A percentile compares a stretch with the other conserved stretches of the same genome.
Evolutionary conservation across 2,888 invertebrate genomes (phyloP).

Genomic region (Coecobrya sp.): DNA sequence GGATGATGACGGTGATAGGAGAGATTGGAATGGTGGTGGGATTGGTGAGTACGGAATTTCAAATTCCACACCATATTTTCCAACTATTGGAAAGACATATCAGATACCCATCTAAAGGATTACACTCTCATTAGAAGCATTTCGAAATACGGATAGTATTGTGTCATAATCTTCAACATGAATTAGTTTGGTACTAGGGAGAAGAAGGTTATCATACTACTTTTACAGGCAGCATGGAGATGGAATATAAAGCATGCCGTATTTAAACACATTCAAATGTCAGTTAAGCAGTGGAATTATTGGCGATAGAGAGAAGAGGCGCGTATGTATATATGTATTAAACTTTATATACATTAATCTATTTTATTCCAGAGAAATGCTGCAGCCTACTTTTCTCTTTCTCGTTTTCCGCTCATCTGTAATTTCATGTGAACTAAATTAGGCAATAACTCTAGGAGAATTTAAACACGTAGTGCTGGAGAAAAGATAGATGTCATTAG

Average conservation of each 20-base stretch:
- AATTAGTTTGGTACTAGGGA: conserved; percentile 30
- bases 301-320: conserved; percentile 1
- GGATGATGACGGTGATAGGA: conserved; percentile 16
- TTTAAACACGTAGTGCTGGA: conserved; percentile 76
- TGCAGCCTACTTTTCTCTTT: conserved; percentile 13
- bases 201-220: conserved; percentile 9
- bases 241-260: conserved; percentile 39
- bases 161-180: conserved; percentile 12
- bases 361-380: neutral
- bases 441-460: conserved; percentile 76
- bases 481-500: conserved; percentile 77
- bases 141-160: conserved; percentile 22
- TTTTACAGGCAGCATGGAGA: neutral
- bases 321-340: neutral
- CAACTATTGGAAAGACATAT: conserved; percentile 35
- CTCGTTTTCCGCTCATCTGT: conserved; percentile 64
- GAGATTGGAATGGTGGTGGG: neutral
- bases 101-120: conserved; percentile 48
- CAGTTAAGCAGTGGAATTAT: conserved; percentile 32
- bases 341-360: conserved; percentile 23
- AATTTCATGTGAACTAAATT: conserved; percentile 77
- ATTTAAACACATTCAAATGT: conserved; percentile 51
- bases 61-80: conserved; percentile 36
- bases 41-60: conserved; percentile 11
- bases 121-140: conserved; percentile 56